These are phyloP conservation scores for Oxyteleia sp. DNA, from an alignment of 2,888 invertebrate genomes.

Conservation along the genomic window DNA sequence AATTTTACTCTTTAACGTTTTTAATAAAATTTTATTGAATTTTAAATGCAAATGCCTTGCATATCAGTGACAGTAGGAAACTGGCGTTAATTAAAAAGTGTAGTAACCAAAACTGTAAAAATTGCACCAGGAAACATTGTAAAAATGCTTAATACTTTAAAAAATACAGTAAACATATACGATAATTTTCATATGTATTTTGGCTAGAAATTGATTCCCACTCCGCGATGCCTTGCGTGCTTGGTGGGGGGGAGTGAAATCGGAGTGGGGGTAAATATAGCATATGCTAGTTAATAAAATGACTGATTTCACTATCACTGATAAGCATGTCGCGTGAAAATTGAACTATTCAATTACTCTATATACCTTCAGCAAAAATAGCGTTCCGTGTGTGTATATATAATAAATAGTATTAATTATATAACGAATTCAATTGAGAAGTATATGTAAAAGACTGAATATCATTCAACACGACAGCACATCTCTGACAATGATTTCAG, in stretches of 20 bases:
- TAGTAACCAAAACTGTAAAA: neutral
- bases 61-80: neutral
- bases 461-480: slow-evolving; percentile 45
- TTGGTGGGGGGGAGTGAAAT: neutral
- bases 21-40: neutral
- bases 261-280: neutral
- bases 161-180: neutral
- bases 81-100: neutral
- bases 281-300: neutral
- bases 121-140: neutral
- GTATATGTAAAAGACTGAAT: slow-evolving; percentile 62
- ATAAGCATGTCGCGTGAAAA: neutral
- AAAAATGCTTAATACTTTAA: neutral
- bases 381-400: slow-evolving; percentile 52
- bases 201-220: too few relatives aligned
- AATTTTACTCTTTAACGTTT: neutral
- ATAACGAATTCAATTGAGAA: slow-evolving; percentile 34
- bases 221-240: too few relatives aligned
- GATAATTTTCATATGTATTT: neutral
- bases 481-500: slow-evolving; percentile 51
- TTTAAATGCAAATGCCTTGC: neutral
- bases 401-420: slow-evolving; percentile 49
- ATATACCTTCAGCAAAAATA: slow-evolving; percentile 38
- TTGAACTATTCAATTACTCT: slow-evolving; percentile 13
- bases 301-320: slow-evolving; percentile 12